phyloP scores from a whole-genome alignment of 2,797 vertebrate species.

The Chiropotes sagulatus region DNA sequence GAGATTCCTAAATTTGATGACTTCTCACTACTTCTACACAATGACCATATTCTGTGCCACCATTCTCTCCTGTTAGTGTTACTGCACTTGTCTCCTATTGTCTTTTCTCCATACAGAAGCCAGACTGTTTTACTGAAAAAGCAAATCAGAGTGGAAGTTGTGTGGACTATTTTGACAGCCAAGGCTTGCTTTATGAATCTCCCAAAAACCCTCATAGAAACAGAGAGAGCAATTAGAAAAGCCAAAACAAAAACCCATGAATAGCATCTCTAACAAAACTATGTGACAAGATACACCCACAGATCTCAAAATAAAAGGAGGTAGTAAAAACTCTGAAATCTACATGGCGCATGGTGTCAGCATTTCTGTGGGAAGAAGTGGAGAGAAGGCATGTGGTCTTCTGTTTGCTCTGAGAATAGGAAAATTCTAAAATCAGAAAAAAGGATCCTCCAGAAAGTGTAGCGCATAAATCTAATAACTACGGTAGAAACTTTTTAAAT shows the following conservation, averaged over 20 bases:
- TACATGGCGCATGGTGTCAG: background rate
- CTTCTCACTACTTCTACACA: background rate
- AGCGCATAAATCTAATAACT: background rate
- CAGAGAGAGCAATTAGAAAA: background rate
- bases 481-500: background rate
- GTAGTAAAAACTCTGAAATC: background rate
- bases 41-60: background rate
- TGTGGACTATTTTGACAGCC: background rate
- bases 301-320: background rate
- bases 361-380: background rate
- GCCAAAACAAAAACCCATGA: background rate
- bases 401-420: background rate
- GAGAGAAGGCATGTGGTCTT: background rate
- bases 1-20: background rate
- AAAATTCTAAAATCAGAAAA: background rate
- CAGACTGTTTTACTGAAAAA: background rate
- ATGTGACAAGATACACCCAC: background rate
- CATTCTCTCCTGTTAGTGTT: background rate
- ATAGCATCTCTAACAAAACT: background rate
- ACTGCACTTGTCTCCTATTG: background rate
- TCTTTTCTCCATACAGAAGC: background rate
- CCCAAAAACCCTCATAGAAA: background rate
- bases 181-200: background rate
- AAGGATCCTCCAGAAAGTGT: background rate
- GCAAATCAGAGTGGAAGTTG: background rate